These are phyloP conservation scores for Ataeniobius toweri DNA, from an alignment of 2,797 vertebrate genomes.

Conservation along the genomic window DNA sequence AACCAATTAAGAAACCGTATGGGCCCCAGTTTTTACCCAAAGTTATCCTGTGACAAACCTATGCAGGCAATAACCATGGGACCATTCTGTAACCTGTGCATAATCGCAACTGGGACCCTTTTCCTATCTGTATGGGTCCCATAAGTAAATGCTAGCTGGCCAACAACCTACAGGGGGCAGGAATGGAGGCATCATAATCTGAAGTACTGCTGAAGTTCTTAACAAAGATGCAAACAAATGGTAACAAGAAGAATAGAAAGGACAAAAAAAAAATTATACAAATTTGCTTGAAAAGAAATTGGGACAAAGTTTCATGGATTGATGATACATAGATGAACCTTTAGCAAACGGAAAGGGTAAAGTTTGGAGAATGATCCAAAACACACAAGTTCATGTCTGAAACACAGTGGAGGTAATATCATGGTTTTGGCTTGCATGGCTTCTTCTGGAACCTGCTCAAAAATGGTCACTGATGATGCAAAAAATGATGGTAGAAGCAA, in stretches of 20 bases:
- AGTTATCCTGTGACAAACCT: neutral
- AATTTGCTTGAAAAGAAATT: too few species aligned
- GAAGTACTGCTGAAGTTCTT: neutral
- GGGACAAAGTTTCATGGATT: neutral
- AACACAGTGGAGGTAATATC: neutral
- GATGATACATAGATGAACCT: neutral
- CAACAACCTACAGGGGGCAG: neutral
- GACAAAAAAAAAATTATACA: too few species aligned
- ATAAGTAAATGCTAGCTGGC: neutral
- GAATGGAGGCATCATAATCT: neutral
- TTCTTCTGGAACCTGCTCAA: too few species aligned
- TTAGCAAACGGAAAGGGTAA: too few species aligned
- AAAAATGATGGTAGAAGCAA: too few species aligned
- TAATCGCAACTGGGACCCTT: neutral
- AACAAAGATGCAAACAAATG: neutral
- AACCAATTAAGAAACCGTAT: neutral
- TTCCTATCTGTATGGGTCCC: neutral
- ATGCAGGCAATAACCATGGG: neutral
- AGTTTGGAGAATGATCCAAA: neutral
- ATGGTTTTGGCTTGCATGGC: too few species aligned
- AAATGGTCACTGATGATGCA: neutral
- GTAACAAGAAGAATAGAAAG: neutral
- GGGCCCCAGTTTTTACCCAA: neutral
- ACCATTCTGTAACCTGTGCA: neutral
- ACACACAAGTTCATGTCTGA: neutral